A percentile compares a stretch with the other conserved stretches of the same genome.
These are phyloP conservation scores for Catocala fraxini DNA, from an alignment of 2,888 invertebrate genomes.

Conservation along the genomic window DNA sequence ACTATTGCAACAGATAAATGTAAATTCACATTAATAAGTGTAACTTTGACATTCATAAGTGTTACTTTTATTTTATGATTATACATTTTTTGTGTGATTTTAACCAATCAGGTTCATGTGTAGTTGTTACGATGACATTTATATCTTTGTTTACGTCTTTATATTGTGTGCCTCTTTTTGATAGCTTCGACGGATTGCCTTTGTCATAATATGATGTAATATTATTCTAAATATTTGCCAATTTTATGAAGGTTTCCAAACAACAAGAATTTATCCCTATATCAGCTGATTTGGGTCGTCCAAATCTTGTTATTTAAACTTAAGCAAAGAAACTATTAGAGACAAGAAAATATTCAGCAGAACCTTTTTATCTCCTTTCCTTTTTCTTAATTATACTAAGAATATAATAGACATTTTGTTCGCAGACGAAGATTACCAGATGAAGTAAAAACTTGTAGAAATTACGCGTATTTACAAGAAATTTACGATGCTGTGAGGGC, in stretches of 20 bases:
- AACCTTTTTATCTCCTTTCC: background rate
- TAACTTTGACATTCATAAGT: no score
- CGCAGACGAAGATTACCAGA: constrained; percentile 89
- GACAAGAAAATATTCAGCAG: background rate
- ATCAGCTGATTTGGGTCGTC: background rate
- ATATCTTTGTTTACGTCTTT: no score
- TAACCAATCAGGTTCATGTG: no score
- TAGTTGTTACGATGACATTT: no score
- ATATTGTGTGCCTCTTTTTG: no score
- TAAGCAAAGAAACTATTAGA: constrained; percentile 1
- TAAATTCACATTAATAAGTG: no score
- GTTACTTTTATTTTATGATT: no score
- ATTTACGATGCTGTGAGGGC: constrained; percentile 90
- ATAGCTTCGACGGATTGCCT: no score
- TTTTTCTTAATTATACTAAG: constrained; percentile 5
- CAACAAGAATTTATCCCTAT: background rate
- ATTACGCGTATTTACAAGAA: constrained; percentile 92
- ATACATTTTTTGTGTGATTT: no score
- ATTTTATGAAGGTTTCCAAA: background rate
- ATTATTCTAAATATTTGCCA: background rate
- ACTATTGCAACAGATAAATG: no score
- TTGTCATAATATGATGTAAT: background rate
- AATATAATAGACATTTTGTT: constrained; percentile 50
- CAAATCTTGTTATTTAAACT: background rate
- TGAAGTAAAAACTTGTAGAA: constrained; percentile 89